Percentiles rank a stretch among this genome's conserved stretches.
Conservation (phyloP, 2,797 vertebrate species). For the Alouatta caraya region DNA sequence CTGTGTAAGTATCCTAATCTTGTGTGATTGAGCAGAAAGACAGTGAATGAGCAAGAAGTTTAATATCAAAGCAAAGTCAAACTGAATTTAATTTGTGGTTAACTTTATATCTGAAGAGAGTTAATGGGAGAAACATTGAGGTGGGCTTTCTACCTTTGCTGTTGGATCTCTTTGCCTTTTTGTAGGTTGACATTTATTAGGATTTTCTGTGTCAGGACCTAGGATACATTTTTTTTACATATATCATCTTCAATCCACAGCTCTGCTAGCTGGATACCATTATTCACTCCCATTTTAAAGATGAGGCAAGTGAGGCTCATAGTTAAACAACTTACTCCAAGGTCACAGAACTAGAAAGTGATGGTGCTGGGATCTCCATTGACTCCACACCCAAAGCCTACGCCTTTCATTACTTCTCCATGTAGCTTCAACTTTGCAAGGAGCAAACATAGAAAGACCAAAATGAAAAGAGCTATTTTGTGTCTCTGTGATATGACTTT, state of each 20-base stretch:
- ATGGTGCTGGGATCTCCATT: not conserved
- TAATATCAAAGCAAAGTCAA: slow-evolving; percentile 2
- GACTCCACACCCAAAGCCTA: not conserved
- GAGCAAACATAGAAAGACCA: not conserved
- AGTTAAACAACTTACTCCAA: not conserved
- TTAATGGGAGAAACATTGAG: not conserved
- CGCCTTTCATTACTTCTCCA: not conserved
- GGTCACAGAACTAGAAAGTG: not conserved
- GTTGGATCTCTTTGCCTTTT: not conserved
- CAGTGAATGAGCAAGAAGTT: not conserved
- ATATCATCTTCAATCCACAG: not conserved
- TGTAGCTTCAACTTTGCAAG: not conserved
- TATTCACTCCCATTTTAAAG: not conserved
- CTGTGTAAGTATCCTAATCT: not conserved
- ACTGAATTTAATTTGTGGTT: slow-evolving; percentile 8
- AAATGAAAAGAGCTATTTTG: not conserved
- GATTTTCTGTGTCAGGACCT: not conserved
- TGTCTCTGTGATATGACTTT: not conserved
- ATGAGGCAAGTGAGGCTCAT: not conserved
- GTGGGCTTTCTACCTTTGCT: not conserved
- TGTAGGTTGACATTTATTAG: not conserved
- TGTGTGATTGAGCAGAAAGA: not conserved
- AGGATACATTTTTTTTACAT: not conserved
- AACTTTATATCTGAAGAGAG: not conserved
- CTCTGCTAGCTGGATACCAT: not conserved